Evolutionary conservation across 2,797 vertebrate species (phyloP).

Genomic region (Onychomys arenicola): DNA sequence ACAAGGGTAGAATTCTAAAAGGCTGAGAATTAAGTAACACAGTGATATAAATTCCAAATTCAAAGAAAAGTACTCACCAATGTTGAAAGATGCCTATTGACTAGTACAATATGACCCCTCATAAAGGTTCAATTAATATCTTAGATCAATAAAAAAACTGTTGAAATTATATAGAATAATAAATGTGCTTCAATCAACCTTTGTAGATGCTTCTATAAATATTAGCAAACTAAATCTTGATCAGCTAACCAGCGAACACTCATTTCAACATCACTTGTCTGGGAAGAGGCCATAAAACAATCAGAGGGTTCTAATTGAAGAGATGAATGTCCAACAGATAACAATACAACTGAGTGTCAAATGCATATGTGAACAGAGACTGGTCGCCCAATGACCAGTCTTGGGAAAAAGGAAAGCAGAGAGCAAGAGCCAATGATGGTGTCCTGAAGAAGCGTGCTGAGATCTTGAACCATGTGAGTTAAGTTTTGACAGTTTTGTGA

Average conservation of each 20-base stretch:
- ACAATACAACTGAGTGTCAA: background rate
- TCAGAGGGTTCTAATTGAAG: background rate
- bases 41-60: background rate
- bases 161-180: constrained; percentile 8
- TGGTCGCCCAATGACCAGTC: background rate
- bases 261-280: background rate
- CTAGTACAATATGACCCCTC: background rate
- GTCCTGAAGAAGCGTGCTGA: constrained; percentile 1
- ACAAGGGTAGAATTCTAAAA: background rate
- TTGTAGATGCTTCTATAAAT: constrained; percentile 21
- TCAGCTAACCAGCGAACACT: background rate
- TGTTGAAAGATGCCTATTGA: background rate
- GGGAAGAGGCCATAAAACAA: constrained; percentile 21
- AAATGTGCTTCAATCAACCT: background rate
- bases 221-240: constrained; percentile 18
- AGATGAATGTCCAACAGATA: background rate
- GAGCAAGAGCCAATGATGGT: background rate
- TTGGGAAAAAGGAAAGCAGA: background rate
- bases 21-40: background rate
- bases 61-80: background rate
- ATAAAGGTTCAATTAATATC: background rate
- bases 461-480: constrained; percentile 21
- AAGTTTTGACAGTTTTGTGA: background rate
- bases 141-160: background rate
- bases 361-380: background rate